Base-by-base conservation (phyloP, 1,140 invertebrate species). In the Antheraea mylitta region DNA sequence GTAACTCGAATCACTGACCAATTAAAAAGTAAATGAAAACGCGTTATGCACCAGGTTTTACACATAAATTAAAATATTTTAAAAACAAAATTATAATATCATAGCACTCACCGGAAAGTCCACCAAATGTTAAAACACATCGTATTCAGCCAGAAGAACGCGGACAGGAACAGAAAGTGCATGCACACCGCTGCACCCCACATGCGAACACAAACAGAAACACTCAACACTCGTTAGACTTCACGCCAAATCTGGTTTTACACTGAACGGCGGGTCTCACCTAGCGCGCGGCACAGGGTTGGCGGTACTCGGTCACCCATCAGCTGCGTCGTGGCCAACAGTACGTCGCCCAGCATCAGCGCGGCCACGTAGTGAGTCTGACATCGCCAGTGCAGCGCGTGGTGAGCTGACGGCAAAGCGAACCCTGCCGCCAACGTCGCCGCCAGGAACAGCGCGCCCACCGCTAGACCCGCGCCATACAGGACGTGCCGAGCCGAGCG, bases 121-220 rank as follows among this genome's bases (percentile, higher is more conserved):
- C 97, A 97, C 96, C 97, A 98, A 84, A 98, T 97, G 91, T 98
- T 98, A 93, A 98, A 97, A 88, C 98, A 98, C 96, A 99, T 98
- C 53, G 97, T 97, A 91, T 97, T 98, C 68, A 99, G 96, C 98
- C 98, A 99, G 88, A 98, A 98, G 94, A 99, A 99, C 70, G 98
- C 97, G 36, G 97, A 95, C 81, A 99, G 93, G 91, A 98, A 98
- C 91, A 98, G 96, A 94, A 98, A 99, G 87, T 99, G 98, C 93
- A 98, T 96, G 76, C 95, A 93, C 60, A 97, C 94, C 64, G 96
- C 97, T 94, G 96, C 85, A 93, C 95, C 84, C 92, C 90, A 83
- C 80, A 87, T 85, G 83, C 36, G 60, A 82, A 79, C 80, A 78
- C 63, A 61, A 71, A 66, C 18, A n/a, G 58, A 60, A 53, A 53